Evolutionary conservation across 2,888 invertebrate genomes (phyloP).

Genomic region (Rotaria magnacalcarata): DNA sequence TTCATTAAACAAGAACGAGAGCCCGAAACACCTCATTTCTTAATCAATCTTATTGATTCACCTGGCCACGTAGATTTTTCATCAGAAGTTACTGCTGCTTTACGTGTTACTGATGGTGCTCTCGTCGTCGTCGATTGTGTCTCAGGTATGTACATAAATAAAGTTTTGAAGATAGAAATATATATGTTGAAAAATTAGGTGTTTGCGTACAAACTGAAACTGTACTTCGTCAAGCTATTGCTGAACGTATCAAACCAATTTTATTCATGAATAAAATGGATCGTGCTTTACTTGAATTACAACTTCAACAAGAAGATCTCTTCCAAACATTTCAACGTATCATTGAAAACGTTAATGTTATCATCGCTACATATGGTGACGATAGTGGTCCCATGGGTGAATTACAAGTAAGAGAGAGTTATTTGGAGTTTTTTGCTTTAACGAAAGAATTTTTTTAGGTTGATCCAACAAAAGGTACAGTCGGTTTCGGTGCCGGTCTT

Average conservation of each 20-base stretch:
- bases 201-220: conserved; percentile 99
- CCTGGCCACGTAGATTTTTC: conserved; percentile 99
- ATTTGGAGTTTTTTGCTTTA: no score
- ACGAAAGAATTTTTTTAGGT: conserved; percentile 61
- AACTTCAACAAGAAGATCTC: conserved; percentile 88
- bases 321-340: conserved; percentile 99
- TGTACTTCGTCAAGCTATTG: conserved; percentile 97
- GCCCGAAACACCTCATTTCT: conserved; percentile 73
- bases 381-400: conserved; percentile 92
- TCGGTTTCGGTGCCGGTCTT: conserved; percentile 97
- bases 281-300: conserved; percentile 91
- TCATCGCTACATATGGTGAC: conserved; percentile 96
- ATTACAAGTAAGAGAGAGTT: conserved; percentile 65
- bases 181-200: conserved; percentile 65
- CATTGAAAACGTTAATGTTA: conserved; percentile 98
- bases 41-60: conserved; percentile 98
- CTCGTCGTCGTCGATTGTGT: conserved; percentile 99
- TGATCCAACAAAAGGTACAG: conserved; percentile 94
- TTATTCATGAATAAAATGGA: conserved; percentile 99
- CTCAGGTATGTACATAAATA: conserved; percentile 69
- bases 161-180: background rate
- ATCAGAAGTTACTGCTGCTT: conserved; percentile 97
- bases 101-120: conserved; percentile 99
- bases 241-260: conserved; percentile 98
- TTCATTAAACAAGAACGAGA: conserved; percentile 73